Conservation (phyloP, 2,113 vertebrate genomes). For the Greenwoodochromis staneri region DNA sequence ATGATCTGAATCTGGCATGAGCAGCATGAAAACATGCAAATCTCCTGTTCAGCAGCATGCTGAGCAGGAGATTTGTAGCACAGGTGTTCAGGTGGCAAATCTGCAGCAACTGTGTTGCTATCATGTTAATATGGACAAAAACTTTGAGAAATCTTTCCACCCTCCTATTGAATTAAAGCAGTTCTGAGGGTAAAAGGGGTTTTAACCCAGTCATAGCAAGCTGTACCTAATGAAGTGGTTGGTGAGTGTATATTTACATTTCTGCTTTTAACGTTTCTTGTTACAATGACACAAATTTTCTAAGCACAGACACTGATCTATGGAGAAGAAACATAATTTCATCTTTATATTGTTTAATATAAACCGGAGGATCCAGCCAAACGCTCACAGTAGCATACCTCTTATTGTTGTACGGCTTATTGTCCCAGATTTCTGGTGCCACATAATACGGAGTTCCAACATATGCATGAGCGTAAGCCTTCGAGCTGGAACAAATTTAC, state of each 20-base stretch:
- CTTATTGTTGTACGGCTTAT: constrained; percentile 90
- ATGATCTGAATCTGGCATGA: background rate
- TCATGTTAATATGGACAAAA: background rate
- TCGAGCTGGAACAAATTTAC: constrained; percentile 64
- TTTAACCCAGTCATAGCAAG: accelerated
- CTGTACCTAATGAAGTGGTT: background rate
- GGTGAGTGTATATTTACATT: background rate
- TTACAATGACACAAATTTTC: background rate
- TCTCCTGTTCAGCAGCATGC: background rate
- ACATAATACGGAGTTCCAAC: constrained; percentile 94
- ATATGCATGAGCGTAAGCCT: constrained; percentile 80
- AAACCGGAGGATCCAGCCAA: background rate
- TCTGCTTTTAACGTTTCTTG: background rate
- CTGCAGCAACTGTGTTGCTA: background rate
- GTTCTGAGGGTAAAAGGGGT: background rate
- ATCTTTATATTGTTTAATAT: background rate
- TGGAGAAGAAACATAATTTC: background rate
- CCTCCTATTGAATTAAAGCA: background rate
- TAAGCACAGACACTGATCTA: background rate
- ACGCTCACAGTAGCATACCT: constrained; percentile 66
- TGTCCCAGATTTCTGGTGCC: constrained; percentile 95
- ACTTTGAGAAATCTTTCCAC: background rate
- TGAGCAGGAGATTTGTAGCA: background rate
- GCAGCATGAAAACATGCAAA: background rate
- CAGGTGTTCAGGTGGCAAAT: background rate